These are phyloP conservation scores for Cryptotis parvus DNA, from an alignment of 2,113 vertebrate genomes.

Conservation along the genomic window DNA sequence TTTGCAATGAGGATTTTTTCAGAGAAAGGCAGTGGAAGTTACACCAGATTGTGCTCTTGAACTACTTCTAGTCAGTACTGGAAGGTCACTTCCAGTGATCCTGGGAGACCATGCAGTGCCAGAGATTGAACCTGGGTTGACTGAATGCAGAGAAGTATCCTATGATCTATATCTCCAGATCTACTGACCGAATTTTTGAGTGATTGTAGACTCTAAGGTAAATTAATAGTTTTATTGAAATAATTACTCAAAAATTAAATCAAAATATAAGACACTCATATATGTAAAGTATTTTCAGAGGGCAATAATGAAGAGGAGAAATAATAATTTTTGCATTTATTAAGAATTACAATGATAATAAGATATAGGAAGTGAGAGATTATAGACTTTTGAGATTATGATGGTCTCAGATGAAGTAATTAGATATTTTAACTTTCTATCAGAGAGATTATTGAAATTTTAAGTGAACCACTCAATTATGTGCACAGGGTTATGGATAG, in stretches of 20 bases:
- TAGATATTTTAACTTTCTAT: slow-evolving; percentile 25
- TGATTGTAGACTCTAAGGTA: not conserved
- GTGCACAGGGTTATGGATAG: not conserved
- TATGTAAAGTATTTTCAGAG: not conserved
- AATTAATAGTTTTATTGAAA: slow-evolving; percentile 40
- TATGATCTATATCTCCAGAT: not conserved
- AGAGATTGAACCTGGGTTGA: too few species aligned
- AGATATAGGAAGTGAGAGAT: not conserved
- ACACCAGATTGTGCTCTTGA: too few species aligned
- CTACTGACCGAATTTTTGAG: not conserved
- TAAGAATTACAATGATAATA: not conserved
- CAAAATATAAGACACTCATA: slow-evolving; percentile 25
- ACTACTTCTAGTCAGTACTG: too few species aligned
- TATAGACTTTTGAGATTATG: not conserved
- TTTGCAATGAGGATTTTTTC: not conserved
- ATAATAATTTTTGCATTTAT: slow-evolving; percentile 15
- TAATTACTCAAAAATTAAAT: slow-evolving; percentile 11
- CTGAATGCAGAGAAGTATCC: too few species aligned
- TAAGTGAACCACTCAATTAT: not conserved
- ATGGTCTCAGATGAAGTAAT: slow-evolving; percentile 25
- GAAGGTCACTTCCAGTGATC: too few species aligned
- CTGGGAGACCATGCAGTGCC: too few species aligned
- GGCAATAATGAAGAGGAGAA: not conserved
- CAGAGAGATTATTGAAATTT: slow-evolving; percentile 25
- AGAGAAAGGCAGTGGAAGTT: too few species aligned